Percentiles rank a stretch among this genome's conserved stretches.
phyloP scores from a whole-genome alignment of 2,888 invertebrate species.

The Dermolepida albohirtum region DNA sequence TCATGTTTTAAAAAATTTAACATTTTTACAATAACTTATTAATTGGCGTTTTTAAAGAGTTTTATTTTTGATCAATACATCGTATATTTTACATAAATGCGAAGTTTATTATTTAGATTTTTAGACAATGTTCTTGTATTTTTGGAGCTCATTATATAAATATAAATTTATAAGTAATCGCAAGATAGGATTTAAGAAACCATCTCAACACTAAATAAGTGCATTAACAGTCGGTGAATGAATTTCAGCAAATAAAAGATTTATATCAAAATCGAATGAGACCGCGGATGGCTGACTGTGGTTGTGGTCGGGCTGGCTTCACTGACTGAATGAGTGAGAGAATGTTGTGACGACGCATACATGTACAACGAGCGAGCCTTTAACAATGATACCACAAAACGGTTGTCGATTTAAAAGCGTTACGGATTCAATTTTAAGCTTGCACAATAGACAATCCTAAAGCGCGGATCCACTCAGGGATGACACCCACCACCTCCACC shows the following conservation, averaged over 20 bases:
- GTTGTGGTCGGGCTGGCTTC: too few species aligned
- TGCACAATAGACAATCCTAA: slow-evolving; percentile 58
- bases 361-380: slow-evolving; percentile 4
- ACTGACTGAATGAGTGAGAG: slow-evolving; percentile 10
- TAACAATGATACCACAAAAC: slow-evolving; percentile 47
- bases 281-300: too few species aligned
- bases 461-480: slow-evolving; percentile 54
- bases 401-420: slow-evolving; percentile 54
- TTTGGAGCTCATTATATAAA: not conserved
- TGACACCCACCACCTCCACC: slow-evolving; percentile 43
- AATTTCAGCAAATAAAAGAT: slow-evolving; percentile 21
- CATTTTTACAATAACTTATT: too few species aligned
- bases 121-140: not conserved
- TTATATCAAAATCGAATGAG: slow-evolving; percentile 24
- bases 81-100: too few species aligned
- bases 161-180: not conserved
- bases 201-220: slow-evolving; percentile 12
- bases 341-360: slow-evolving; percentile 28
- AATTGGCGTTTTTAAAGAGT: too few species aligned
- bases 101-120: too few species aligned
- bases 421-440: slow-evolving; percentile 56
- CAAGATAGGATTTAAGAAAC: slow-evolving; percentile 19
- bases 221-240: slow-evolving; percentile 18
- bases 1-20: too few species aligned
- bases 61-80: too few species aligned